Base-by-base conservation (phyloP, 2,797 vertebrate genomes). In the Amblyopsis hoosieri region DNA sequence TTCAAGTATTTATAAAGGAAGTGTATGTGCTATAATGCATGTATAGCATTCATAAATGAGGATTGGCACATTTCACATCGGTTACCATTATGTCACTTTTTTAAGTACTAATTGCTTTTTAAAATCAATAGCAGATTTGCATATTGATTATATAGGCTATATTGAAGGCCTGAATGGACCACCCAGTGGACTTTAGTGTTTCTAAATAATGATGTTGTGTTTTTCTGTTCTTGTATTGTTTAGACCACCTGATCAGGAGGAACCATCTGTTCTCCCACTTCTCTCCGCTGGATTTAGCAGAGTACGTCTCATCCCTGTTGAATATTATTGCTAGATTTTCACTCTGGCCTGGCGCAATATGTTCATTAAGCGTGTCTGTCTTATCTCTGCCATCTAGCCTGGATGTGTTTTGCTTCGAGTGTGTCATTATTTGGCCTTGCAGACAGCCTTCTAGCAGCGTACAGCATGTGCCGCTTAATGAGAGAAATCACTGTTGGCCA, bases 241-340 rank as follows among this genome's bases (percentile, higher is more conserved):
- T 4, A 98, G 97, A 79, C 90, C 86, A 12, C 81, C 90, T 61
- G 93, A 94, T 77, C 93, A 95, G 79, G 97, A 98, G 70, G 96
- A 98, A 85, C 78, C 87, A 13, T 96, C 96, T 9, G 93, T 96
- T 69, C 93, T 98, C 71, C 94, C 96, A 57, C 94, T 98, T 69
- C 94, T 99, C 71, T 93, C 92, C 17, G 94, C 95, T 64, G 97
- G 97, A 86, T 98, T 98, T 76, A 94, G 94, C 85, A 91, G 96
- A 90, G 97, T 99, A 94, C 1, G 95, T 93, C 51, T 54, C 42
- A 2, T 4, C 12, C 61, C 60, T 19, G 15, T 59, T 70, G 52
- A 72, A 2, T 2, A 37, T n/a, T 10, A 8, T 9, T 19, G 50
- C 29, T 37, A 37, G 6, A 37, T 37, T 37, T 37, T 37, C 33